These are phyloP conservation scores for Paratrypauchen microcephalus DNA, from an alignment of 2,797 vertebrate genomes.

Conservation along the genomic window DNA sequence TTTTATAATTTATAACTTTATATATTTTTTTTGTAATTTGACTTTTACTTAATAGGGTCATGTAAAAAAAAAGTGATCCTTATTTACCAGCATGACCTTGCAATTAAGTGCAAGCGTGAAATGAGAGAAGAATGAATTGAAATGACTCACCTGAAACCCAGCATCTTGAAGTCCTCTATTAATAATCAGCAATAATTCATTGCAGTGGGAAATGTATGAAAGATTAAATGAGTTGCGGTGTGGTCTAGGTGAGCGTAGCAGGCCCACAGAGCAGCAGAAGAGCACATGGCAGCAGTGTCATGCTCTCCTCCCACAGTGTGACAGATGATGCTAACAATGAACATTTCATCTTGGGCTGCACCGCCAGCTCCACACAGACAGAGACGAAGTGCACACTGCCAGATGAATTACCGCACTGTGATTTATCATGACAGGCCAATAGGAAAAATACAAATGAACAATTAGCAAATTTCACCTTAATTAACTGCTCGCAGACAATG, in stretches of 20 bases:
- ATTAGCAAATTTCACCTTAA: slow-evolving; percentile 75
- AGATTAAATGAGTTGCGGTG: slow-evolving; percentile 15
- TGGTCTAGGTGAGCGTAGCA: slow-evolving; percentile 11
- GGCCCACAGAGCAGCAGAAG: slow-evolving; percentile 35
- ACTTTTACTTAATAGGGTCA: neutral
- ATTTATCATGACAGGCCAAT: slow-evolving; percentile 73
- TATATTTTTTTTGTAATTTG: neutral
- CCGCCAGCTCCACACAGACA: slow-evolving; percentile 62
- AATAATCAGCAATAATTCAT: neutral
- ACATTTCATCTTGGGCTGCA: slow-evolving; percentile 72
- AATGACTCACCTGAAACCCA: neutral
- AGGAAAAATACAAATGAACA: slow-evolving; percentile 78
- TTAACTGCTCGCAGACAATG: slow-evolving; percentile 66
- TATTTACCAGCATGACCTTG: neutral
- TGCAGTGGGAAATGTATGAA: neutral
- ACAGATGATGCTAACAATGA: slow-evolving; percentile 71
- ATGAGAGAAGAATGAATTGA: neutral
- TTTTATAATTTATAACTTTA: too few species aligned
- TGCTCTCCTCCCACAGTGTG: slow-evolving; percentile 69
- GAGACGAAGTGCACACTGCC: slow-evolving; percentile 61
- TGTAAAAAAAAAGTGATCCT: neutral
- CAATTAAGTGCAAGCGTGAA: neutral
- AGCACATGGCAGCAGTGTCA: slow-evolving; percentile 61
- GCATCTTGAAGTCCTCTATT: neutral
- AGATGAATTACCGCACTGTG: slow-evolving; percentile 66